Percentiles rank a stretch among this genome's conserved stretches.
Evolutionary conservation across 2,888 invertebrate species (phyloP).

Genomic region (Sipha maydis): DNA sequence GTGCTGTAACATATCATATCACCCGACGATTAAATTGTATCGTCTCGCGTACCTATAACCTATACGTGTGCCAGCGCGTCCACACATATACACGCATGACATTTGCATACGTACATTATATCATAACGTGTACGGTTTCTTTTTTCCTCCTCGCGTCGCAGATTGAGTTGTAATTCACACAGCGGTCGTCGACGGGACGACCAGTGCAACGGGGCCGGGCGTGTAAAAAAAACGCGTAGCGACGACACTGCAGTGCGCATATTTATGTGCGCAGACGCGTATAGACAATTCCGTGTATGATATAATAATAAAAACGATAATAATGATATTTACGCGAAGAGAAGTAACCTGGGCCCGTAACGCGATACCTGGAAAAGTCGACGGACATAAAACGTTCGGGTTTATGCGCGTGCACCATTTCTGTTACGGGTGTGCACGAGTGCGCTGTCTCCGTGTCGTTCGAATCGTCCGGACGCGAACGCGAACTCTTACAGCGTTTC

Average conservation of each 20-base stretch:
- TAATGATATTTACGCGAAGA: not conserved
- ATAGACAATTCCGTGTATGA: not conserved
- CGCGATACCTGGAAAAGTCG: conserved; percentile 22
- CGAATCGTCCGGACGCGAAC: too few relatives aligned
- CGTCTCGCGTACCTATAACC: not conserved
- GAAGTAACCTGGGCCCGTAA: not conserved
- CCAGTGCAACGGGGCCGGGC: not conserved
- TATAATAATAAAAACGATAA: not conserved
- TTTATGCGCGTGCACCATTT: not conserved
- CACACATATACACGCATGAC: not conserved
- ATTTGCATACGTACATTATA: not conserved
- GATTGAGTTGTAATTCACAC: conserved; percentile 53
- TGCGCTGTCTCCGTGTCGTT: too few relatives aligned
- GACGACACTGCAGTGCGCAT: not conserved
- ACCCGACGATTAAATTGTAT: conserved; percentile 1
- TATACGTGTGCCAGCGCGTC: not conserved
- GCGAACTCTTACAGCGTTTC: not conserved
- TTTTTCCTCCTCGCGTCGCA: not conserved
- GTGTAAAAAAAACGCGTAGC: not conserved
- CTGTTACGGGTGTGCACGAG: too few relatives aligned
- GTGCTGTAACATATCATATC: not conserved
- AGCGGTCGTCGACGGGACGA: conserved; percentile 22
- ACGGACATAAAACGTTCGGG: conserved; percentile 34
- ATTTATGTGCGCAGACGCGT: not conserved
- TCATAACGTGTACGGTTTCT: not conserved